Evolutionary conservation across 1,140 invertebrate genomes (phyloP).

Genomic region (Thaumetopoea pityocampa): DNA sequence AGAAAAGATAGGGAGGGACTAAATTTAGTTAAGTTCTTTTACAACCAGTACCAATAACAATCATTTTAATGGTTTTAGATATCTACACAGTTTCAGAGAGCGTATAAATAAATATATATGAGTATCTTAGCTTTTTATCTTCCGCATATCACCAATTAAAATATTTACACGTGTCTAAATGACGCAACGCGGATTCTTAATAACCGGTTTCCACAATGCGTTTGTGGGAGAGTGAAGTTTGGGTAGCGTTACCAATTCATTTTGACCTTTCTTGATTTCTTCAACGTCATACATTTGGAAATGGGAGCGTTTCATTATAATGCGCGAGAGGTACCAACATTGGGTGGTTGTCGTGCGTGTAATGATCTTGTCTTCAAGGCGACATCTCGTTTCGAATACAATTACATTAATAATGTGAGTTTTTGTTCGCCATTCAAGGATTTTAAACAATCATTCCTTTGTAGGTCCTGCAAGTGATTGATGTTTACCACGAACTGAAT

Average conservation of each 20-base stretch:
- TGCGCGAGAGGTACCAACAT: constrained; percentile 23
- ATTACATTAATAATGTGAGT: constrained; percentile 59
- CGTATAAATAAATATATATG: constrained; percentile 38
- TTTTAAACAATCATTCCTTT: constrained; percentile 38
- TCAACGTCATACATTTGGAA: constrained; percentile 11
- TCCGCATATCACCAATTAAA: constrained; percentile 73
- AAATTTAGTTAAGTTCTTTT: neutral
- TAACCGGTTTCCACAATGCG: constrained; percentile 58
- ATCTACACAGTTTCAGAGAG: constrained; percentile 22
- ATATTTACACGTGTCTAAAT: constrained; percentile 64
- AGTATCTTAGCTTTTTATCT: constrained; percentile 56
- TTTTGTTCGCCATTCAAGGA: constrained; percentile 65
- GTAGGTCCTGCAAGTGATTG: constrained; percentile 16
- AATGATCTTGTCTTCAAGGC: constrained; percentile 50
- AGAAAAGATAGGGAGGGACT: no score
- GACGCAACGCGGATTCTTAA: constrained; percentile 58
- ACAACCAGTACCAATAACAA: neutral
- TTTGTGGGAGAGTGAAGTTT: constrained; percentile 47
- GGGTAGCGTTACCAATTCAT: constrained; percentile 52
- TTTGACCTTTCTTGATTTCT: constrained; percentile 30
- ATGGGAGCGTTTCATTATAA: constrained; percentile 7
- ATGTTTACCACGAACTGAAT: constrained; percentile 11
- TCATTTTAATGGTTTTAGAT: neutral
- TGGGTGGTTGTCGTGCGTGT: constrained; percentile 34
- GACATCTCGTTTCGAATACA: constrained; percentile 58